Base-by-base conservation (phyloP, 2,888 invertebrate species). In the Phengaris arion region DNA sequence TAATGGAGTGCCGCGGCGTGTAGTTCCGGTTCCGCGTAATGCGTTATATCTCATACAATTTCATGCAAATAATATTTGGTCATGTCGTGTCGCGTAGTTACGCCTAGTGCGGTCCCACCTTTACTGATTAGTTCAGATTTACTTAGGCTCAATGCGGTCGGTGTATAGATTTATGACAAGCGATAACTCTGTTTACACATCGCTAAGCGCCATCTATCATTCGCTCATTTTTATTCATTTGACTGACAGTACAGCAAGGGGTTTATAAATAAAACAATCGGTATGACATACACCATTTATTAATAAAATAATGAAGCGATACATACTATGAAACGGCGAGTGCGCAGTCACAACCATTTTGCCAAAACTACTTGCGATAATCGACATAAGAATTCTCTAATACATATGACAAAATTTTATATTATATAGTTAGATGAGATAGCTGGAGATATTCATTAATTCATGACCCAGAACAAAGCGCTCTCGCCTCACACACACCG, bases 201-300 rank as follows among this genome's bases (percentile, higher is more conserved):
- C 22, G 22, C 22, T 22, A 22, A 22, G 1, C 22, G 22, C 22
- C 22, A 22, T 22, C 22, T 22, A 22, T 35, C 35, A 35, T 35
- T 35, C 35, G 35, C 4, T 35, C 35, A 4, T 35, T 13, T 13
- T 54, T 54, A 54, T 54, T 54, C 6, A 54, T 13, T 35, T 35
- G 35, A 35, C 35, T 35, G 35, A 35, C 35, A 35, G 35, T 35
- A 35, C 59, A 59, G 10, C 10, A 75, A 69, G 45, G n/a, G n/a
- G 8, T 12, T 7, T n/a, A 12, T 68, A 83, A 87, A 85, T 85
- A 79, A 85, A 85, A 82, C 82, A 81, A 78, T 22, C 72, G 77
- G 80, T 77, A 81, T 77, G 82, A 86, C 89, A 89, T 88, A 90
- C 89, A 91, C 90, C 90, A 86, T 90, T 91, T 92, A 91, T 89